phyloP scores from a whole-genome alignment of 1,140 invertebrate species.

The Venturia canescens region DNA sequence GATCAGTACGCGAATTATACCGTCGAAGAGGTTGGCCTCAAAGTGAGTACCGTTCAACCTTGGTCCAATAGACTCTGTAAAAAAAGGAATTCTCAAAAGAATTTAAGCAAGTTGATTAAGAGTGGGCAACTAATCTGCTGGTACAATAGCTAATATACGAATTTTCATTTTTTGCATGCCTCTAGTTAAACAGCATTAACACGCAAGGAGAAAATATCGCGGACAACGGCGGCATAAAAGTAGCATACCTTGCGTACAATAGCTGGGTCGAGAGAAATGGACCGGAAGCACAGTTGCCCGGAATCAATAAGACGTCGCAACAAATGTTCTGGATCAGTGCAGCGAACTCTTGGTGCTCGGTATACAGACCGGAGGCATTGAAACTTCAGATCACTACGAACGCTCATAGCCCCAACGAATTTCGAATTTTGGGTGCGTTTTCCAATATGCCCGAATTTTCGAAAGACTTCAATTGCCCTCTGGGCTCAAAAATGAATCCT shows the following conservation, averaged over 20 bases:
- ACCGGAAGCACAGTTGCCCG: constrained; percentile 81
- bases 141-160: neutral
- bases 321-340: constrained; percentile 90
- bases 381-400: constrained; percentile 85
- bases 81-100: neutral
- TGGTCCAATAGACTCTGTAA: neutral
- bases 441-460: constrained; percentile 94
- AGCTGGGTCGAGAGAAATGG: constrained; percentile 78
- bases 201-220: constrained; percentile 95
- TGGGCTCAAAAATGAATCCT: constrained; percentile 92
- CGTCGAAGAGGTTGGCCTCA: constrained; percentile 82
- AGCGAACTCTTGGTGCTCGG: constrained; percentile 83
- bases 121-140: no score
- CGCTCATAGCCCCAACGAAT: constrained; percentile 87
- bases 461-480: constrained; percentile 90
- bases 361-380: constrained; percentile 84
- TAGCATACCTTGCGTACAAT: constrained; percentile 82
- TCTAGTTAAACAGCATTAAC: constrained; percentile 89
- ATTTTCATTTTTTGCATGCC: neutral
- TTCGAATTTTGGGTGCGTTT: constrained; percentile 92
- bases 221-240: constrained; percentile 92
- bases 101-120: no score
- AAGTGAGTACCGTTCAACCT: constrained; percentile 82
- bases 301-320: constrained; percentile 77
- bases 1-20: constrained; percentile 92